These are phyloP conservation scores for Propithecus perrieri DNA, from an alignment of 2,797 vertebrate genomes.

Conservation along the genomic window DNA sequence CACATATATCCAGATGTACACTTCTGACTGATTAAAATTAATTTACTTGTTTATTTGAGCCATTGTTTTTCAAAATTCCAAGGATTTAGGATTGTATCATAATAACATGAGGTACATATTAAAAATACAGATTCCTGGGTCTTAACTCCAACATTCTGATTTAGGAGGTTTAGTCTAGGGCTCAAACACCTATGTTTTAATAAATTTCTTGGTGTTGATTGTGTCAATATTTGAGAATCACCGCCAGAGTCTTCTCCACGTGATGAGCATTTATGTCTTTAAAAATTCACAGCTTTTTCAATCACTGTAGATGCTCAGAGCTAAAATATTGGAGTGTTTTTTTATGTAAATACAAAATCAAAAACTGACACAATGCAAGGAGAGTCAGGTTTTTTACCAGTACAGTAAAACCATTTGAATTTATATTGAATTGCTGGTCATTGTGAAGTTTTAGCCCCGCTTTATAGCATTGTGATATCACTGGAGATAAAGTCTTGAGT, in stretches of 20 bases:
- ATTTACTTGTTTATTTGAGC: not conserved
- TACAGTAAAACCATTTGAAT: not conserved
- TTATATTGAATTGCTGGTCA: not conserved
- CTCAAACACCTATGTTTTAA: slow-evolving; percentile 38
- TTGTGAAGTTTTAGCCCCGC: not conserved
- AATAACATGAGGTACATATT: not conserved
- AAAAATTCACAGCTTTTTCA: slow-evolving; percentile 47
- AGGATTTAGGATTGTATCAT: not conserved
- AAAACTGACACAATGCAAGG: slow-evolving; percentile 24
- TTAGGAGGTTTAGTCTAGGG: not conserved
- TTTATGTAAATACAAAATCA: slow-evolving; percentile 40
- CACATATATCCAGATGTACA: not conserved
- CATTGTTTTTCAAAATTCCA: not conserved
- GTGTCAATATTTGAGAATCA: slow-evolving; percentile 22
- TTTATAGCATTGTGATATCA: not conserved
- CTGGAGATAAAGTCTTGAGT: not conserved
- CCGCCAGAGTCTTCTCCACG: slow-evolving; percentile 44
- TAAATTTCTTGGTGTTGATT: not conserved
- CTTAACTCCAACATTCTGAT: not conserved
- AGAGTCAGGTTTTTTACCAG: not conserved
- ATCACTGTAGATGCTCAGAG: too few species aligned
- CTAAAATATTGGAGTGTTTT: not conserved
- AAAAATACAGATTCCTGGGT: not conserved
- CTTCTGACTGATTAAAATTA: not conserved
- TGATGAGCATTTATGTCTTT: slow-evolving; percentile 53